Percentiles rank a stretch among this genome's conserved stretches.
Evolutionary conservation across 2,113 vertebrate species (phyloP).

Genomic region (Crotalus helleri): DNA sequence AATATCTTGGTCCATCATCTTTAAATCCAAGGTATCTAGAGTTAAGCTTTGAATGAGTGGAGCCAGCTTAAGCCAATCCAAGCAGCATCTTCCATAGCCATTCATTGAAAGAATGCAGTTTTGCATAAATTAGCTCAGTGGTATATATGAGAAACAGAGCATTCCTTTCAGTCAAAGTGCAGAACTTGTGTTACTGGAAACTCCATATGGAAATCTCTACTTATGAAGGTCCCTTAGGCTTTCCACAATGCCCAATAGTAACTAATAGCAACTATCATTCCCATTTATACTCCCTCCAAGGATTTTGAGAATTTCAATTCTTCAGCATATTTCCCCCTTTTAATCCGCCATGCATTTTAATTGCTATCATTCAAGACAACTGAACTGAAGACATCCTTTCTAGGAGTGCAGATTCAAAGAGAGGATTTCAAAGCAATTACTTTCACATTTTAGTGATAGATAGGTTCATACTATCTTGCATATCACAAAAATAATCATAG

Average conservation of each 20-base stretch:
- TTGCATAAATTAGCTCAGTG: conserved; percentile 43
- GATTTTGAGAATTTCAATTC: conserved; percentile 42
- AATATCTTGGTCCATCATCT: conserved; percentile 45
- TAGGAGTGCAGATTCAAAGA: not conserved
- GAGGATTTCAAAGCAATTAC: not conserved
- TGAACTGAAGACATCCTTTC: not conserved
- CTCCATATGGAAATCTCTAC: conserved; percentile 61
- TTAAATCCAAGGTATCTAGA: conserved; percentile 40
- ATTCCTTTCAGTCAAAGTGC: conserved; percentile 59
- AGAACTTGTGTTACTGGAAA: conserved; percentile 61
- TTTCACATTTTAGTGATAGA: not conserved
- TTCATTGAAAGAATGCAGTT: conserved; percentile 29
- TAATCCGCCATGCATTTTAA: not conserved
- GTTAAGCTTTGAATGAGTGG: conserved; percentile 52
- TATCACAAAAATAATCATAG: not conserved
- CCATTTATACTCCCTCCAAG: not conserved
- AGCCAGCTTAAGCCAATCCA: not conserved
- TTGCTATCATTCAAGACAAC: conserved; percentile 1
- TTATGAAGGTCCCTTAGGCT: conserved; percentile 40
- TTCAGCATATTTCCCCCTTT: conserved; percentile 24
- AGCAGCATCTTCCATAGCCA: conserved; percentile 35
- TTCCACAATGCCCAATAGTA: conserved; percentile 16
- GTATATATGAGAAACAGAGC: conserved; percentile 60
- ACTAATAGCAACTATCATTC: conserved; percentile 42
- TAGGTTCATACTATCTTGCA: not conserved